Evolutionary conservation across 2,888 invertebrate genomes (phyloP).

Genomic region (Lydus trimaculatus): DNA sequence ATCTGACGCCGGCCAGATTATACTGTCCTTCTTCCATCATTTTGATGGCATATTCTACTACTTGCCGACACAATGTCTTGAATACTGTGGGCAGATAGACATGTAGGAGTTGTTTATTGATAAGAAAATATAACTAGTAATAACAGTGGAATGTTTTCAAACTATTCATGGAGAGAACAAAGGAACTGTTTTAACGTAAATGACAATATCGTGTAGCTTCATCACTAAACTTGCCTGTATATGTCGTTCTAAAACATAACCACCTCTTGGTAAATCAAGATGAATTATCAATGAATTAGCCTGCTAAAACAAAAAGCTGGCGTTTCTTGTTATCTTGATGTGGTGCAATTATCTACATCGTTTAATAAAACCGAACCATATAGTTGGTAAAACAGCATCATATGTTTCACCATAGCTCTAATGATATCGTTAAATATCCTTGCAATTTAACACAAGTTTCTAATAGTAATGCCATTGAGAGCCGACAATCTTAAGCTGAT

Average conservation of each 20-base stretch:
- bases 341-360: neutral
- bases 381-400: slow-evolving; percentile 5
- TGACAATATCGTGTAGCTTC: neutral
- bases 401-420: slow-evolving; percentile 21
- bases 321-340: neutral
- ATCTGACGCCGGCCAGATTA: slow-evolving; percentile 54
- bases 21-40: slow-evolving; percentile 29
- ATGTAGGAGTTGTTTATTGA: neutral
- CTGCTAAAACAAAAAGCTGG: neutral
- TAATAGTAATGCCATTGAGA: slow-evolving; percentile 28
- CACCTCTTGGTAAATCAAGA: too few species aligned
- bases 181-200: neutral
- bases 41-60: neutral
- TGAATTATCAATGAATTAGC: too few species aligned
- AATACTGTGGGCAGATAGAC: neutral
- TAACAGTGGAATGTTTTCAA: neutral
- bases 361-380: neutral
- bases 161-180: neutral
- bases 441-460: slow-evolving; percentile 33
- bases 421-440: slow-evolving; percentile 37
- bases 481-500: slow-evolving; percentile 28
- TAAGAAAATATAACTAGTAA: neutral
- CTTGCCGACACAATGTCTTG: neutral
- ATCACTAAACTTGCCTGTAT: too few species aligned
- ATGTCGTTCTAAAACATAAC: too few species aligned